Evolutionary conservation across 2,888 invertebrate genomes (phyloP).

Genomic region (Drosophila meridionalis): DNA sequence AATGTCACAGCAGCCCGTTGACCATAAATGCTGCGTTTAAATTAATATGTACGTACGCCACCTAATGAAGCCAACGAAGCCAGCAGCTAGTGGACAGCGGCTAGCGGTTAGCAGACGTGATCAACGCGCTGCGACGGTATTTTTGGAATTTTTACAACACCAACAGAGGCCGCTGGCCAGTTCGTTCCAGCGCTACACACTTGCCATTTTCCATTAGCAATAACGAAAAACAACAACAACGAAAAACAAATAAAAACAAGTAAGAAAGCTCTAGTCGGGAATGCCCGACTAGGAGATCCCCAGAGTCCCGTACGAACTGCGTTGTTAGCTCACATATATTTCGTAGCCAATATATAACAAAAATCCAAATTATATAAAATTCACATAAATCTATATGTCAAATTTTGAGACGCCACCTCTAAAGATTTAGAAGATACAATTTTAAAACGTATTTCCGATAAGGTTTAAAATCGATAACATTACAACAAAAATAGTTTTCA

Average conservation of each 20-base stretch:
- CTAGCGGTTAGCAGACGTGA: conserved; percentile 56
- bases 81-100: conserved; percentile 19
- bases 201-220: conserved; percentile 54
- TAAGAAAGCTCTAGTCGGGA: too few relatives aligned
- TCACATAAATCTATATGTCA: too few relatives aligned
- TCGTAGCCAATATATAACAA: too few relatives aligned
- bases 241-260: neutral
- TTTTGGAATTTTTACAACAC: conserved; percentile 78
- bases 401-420: too few relatives aligned
- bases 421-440: too few relatives aligned
- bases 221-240: conserved; percentile 37
- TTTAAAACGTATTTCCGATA: too few relatives aligned
- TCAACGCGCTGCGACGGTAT: conserved; percentile 66
- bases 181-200: conserved; percentile 21
- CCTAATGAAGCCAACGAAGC: conserved; percentile 68
- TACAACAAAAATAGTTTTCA: too few relatives aligned
- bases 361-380: too few relatives aligned
- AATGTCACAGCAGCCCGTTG: conserved; percentile 52
- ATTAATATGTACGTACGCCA: conserved; percentile 78
- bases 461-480: too few relatives aligned
- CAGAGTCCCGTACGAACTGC: too few relatives aligned
- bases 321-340: too few relatives aligned
- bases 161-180: conserved; percentile 10
- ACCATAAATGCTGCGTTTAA: conserved; percentile 68
- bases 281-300: too few relatives aligned